A percentile compares a stretch with the other conserved stretches of the same genome.
Conservation (phyloP, 2,797 vertebrate species). For the Lophura swinhoii region DNA sequence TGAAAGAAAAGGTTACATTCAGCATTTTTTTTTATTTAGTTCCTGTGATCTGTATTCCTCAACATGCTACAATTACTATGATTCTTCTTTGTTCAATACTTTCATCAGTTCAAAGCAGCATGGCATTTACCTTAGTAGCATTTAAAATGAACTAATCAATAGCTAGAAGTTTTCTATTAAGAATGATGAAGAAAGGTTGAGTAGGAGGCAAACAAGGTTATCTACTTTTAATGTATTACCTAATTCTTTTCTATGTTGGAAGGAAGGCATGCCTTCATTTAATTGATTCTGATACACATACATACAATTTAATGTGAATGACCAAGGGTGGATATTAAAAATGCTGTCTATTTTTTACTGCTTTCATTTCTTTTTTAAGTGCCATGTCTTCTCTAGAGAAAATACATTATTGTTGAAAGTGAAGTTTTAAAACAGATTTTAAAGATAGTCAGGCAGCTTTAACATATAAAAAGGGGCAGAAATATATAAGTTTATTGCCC, state of each 20-base stretch:
- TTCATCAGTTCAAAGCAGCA: slow-evolving; percentile 78
- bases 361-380: background rate
- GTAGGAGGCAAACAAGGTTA: slow-evolving; percentile 65
- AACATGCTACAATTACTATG: slow-evolving; percentile 50
- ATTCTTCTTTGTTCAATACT: slow-evolving; percentile 78
- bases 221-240: slow-evolving; percentile 71
- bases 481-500: background rate
- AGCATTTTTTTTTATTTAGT: background rate
- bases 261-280: background rate
- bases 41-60: slow-evolving; percentile 48
- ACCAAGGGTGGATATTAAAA: background rate
- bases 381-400: background rate
- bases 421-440: background rate
- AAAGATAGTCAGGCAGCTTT: background rate
- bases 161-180: slow-evolving; percentile 66
- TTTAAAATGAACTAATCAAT: slow-evolving; percentile 64
- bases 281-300: background rate
- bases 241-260: slow-evolving; percentile 24
- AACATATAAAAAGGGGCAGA: background rate
- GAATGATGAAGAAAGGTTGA: slow-evolving; percentile 68
- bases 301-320: background rate
- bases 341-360: background rate
- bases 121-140: slow-evolving; percentile 73
- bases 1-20: slow-evolving; percentile 11
- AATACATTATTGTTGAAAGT: background rate